These are phyloP conservation scores for Sinocyclocheilus anshuiensis DNA, from an alignment of 2,113 vertebrate species.

Conservation along the genomic window DNA sequence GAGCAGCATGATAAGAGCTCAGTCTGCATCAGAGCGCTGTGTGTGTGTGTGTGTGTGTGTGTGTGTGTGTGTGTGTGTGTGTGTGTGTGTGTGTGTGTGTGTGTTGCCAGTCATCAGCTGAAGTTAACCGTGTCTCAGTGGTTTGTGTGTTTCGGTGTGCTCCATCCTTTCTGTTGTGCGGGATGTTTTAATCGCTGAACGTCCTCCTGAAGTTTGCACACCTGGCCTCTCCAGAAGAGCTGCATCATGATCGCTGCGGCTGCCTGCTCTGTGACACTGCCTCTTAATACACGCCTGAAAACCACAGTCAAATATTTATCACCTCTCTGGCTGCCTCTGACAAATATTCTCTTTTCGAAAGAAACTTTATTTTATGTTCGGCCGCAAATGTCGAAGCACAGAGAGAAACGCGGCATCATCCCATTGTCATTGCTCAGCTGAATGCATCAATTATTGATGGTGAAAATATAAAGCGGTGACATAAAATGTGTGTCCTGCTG, in stretches of 20 bases:
- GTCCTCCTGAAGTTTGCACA: conserved; percentile 14
- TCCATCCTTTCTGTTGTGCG: neutral
- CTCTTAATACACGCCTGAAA: conserved; percentile 33
- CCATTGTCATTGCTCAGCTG: conserved; percentile 18
- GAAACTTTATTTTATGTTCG: conserved; percentile 23
- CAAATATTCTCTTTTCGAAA: conserved; percentile 35
- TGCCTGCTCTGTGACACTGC: conserved; percentile 5
- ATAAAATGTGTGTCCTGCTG: neutral
- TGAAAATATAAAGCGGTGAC: neutral
- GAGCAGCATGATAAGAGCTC: neutral
- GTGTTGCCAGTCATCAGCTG: too few relatives aligned
- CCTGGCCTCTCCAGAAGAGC: conserved; percentile 37
- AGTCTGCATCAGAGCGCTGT: too few relatives aligned
- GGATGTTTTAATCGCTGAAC: conserved; percentile 22
- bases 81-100: too few relatives aligned
- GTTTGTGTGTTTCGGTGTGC: neutral
- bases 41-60: too few relatives aligned
- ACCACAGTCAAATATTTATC: conserved; percentile 51
- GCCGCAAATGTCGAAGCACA: conserved; percentile 26
- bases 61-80: too few relatives aligned
- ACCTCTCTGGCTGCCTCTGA: conserved; percentile 22
- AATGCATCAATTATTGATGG: conserved; percentile 40
- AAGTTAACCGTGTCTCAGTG: neutral
- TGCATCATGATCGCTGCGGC: neutral
- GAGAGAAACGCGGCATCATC: conserved; percentile 24